Percentiles rank a stretch among this genome's conserved stretches.
Evolutionary conservation across 2,888 invertebrate genomes (phyloP).

Genomic region (Cryptocephalus primarius): DNA sequence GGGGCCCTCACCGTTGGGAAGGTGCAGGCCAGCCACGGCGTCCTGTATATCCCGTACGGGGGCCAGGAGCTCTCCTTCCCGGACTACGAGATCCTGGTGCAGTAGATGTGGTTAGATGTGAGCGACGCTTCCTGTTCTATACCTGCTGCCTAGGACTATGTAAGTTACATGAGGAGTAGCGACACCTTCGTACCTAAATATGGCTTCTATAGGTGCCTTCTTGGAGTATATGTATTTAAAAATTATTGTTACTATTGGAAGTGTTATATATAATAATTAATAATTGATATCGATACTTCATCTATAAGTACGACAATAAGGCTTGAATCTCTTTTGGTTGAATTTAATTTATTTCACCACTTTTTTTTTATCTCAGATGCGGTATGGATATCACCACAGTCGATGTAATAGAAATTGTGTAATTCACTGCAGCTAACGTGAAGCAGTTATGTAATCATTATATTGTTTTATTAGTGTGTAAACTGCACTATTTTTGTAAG

Average conservation of each 20-base stretch:
- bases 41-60: constrained; percentile 73
- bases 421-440: neutral
- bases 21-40: constrained; percentile 63
- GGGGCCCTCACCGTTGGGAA: constrained; percentile 70
- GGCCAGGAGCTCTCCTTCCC: constrained; percentile 69
- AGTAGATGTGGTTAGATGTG: constrained; percentile 31
- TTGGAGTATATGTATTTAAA: constrained; percentile 1
- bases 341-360: too few relatives aligned
- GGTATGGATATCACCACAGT: too few relatives aligned
- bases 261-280: too few relatives aligned
- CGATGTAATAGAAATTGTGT: too few relatives aligned
- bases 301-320: too few relatives aligned
- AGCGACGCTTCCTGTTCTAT: constrained; percentile 12
- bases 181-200: constrained; percentile 5
- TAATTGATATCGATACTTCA: too few relatives aligned
- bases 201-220: constrained; percentile 24
- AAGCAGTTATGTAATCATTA: constrained; percentile 2
- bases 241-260: neutral
- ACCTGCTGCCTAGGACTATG: constrained; percentile 10
- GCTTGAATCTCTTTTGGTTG: too few relatives aligned
- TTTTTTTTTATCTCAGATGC: too few relatives aligned
- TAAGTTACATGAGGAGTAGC: constrained; percentile 3
- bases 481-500: constrained; percentile 10
- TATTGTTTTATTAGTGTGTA: neutral
- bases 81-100: constrained; percentile 69